A percentile compares a stretch with the other conserved stretches of the same genome.
These are phyloP conservation scores for Pavo muticus DNA, from an alignment of 2,113 vertebrate species.

Conservation along the genomic window DNA sequence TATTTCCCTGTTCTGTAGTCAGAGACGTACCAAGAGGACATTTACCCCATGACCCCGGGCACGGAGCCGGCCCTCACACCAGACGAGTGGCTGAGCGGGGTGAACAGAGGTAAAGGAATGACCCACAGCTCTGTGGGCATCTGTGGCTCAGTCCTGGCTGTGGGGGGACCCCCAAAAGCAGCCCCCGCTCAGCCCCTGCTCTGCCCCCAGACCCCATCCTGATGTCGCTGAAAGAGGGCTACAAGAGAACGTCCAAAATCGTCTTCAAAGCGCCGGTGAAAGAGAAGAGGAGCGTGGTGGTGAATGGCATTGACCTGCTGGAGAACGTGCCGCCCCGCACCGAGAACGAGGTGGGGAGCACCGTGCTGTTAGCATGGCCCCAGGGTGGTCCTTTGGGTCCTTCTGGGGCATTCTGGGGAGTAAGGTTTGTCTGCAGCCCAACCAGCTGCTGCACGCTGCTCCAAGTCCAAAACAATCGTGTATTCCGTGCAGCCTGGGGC, in stretches of 20 bases:
- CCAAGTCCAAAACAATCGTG: accelerated
- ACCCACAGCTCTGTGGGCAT: not conserved
- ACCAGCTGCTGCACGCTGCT: not conserved
- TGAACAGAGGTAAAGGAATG: slow-evolving; percentile 85
- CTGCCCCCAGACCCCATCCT: slow-evolving; percentile 88
- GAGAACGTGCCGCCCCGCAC: slow-evolving; percentile 96
- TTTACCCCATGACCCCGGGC: slow-evolving; percentile 97
- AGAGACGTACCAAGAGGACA: slow-evolving; percentile 98
- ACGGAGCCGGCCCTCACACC: slow-evolving; percentile 91
- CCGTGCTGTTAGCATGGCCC: no score
- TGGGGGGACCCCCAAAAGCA: not conserved
- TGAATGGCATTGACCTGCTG: slow-evolving; percentile 94
- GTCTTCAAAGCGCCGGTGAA: slow-evolving; percentile 92
- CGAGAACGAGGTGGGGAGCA: slow-evolving; percentile 89
- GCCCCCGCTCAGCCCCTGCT: not conserved
- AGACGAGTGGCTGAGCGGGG: slow-evolving; percentile 93
- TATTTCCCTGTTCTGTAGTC: slow-evolving; percentile 80
- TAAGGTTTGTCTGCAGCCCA: not conserved
- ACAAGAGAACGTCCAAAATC: slow-evolving; percentile 85
- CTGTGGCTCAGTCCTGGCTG: no score
- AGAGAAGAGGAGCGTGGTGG: slow-evolving; percentile 92
- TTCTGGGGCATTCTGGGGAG: not conserved
- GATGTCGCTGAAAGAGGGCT: slow-evolving; percentile 95
- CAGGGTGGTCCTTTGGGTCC: not conserved
- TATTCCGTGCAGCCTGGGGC: not conserved